These are phyloP conservation scores for Caiman crocodilus DNA, from an alignment of 2,797 vertebrate species.

Conservation along the genomic window DNA sequence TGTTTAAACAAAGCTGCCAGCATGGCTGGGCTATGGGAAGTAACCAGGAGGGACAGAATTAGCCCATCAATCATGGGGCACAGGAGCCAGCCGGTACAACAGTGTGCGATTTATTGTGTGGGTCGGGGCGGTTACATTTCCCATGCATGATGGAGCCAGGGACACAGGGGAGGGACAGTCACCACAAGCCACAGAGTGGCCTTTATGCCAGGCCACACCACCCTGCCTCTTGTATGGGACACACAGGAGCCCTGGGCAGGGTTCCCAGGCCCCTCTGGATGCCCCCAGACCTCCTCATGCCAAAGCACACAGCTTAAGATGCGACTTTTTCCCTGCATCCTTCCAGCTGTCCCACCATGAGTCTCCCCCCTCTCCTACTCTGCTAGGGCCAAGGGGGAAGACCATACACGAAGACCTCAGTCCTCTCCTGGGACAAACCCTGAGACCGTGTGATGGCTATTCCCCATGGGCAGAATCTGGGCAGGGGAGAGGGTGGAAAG, in stretches of 20 bases:
- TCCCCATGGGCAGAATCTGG: background rate
- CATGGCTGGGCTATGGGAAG: background rate
- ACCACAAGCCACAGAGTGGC: background rate
- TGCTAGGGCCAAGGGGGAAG: too few species aligned
- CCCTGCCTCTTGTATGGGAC: background rate
- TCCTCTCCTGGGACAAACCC: too few species aligned
- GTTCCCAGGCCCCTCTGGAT: background rate
- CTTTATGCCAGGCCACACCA: background rate
- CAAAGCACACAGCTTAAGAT: background rate
- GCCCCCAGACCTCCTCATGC: too few species aligned
- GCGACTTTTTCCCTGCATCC: background rate
- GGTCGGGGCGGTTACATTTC: accelerated
- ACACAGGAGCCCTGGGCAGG: background rate
- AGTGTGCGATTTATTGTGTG: background rate
- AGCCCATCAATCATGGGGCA: background rate
- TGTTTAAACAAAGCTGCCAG: conserved; percentile 54
- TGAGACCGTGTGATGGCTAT: background rate
- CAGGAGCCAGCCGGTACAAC: background rate
- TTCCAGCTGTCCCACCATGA: background rate
- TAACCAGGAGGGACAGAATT: background rate
- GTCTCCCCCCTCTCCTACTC: background rate
- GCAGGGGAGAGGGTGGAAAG: background rate
- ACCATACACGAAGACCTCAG: too few species aligned
- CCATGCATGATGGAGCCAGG: background rate
- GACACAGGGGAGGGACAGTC: background rate